Base-by-base conservation (phyloP, 1,140 invertebrate genomes). In the Drosophila littoralis region DNA sequence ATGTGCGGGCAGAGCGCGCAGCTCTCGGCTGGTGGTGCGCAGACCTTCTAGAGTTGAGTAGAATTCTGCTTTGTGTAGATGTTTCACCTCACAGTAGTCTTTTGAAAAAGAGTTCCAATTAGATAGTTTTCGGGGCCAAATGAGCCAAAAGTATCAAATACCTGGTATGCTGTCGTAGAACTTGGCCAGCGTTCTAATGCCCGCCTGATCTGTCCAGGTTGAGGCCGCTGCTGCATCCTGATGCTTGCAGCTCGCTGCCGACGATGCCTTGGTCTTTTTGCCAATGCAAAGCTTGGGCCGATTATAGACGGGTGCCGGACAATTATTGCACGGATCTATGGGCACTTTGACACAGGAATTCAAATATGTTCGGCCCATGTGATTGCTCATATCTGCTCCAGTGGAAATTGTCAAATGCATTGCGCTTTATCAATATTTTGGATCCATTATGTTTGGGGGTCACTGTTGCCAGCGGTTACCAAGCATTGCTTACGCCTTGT, bases 131-230 rank as follows among this genome's bases (percentile, higher is more conserved):
- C 5, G 4, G 22, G 5, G 4, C 22, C 22, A 28, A 28, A 28
- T 22, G 22, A 0, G 4, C 4, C 22, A 28, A 0, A 28, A 28
- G 22, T 28, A 28, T 5, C 4, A 5, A 28, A 10, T 54, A 92
- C 91, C 86, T 60, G 91, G 91, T 77, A 92, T 92, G 51, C 91
- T 92, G 40, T 92, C 91, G 50, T 92, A 92, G 63, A 92, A 91
- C 51, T 91, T 91, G 36, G 85, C 88, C 43, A 92, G 65, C 0
- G 88, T 78, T 42, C 88, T 71, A 7, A 92, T 89, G 8, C 88
- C 91, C 67, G 76, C 78, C 38, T 85, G 81, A n/a, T 33, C 59
- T 7, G 40, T 79, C 81, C 85, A 90, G 42, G 54, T 60, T n/a
- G 61, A 33, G 2, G 32, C 32, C 15, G 59, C 50, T 51, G 52